A percentile compares a stretch with the other conserved stretches of the same genome.
These are phyloP conservation scores for Jacana jacana DNA, from an alignment of 2,113 vertebrate species.

Conservation along the genomic window DNA sequence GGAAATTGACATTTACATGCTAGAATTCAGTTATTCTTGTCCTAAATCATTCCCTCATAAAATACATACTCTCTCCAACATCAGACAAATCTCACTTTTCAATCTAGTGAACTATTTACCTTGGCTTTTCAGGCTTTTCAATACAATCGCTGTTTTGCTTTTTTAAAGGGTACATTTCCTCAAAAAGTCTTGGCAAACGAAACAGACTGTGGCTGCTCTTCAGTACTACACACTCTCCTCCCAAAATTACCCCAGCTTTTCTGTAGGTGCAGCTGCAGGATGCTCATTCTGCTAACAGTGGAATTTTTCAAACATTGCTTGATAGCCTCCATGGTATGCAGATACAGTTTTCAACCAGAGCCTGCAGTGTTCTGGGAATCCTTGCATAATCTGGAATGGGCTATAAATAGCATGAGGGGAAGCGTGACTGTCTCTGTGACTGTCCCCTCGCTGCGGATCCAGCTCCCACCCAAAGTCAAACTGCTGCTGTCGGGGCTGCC, in stretches of 20 bases:
- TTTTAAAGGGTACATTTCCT: background rate
- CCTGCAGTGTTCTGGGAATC: slow-evolving; percentile 65
- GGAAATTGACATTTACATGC: background rate
- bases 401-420: slow-evolving; percentile 26
- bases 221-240: background rate
- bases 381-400: slow-evolving; percentile 42
- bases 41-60: background rate
- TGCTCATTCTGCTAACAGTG: background rate
- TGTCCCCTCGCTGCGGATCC: background rate
- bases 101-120: background rate
- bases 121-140: background rate
- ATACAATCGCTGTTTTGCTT: background rate
- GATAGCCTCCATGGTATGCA: background rate
- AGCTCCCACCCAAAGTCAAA: background rate
- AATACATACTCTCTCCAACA: background rate
- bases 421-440: background rate
- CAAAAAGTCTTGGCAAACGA: background rate
- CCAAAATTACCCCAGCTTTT: background rate
- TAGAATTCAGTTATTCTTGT: background rate
- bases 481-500: background rate
- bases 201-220: background rate
- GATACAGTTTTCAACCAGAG: background rate
- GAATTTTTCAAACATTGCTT: background rate
- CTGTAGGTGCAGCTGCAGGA: background rate
- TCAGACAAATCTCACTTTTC: background rate